Base-by-base conservation (phyloP, 2,113 vertebrate genomes). In the Strigops habroptila region DNA sequence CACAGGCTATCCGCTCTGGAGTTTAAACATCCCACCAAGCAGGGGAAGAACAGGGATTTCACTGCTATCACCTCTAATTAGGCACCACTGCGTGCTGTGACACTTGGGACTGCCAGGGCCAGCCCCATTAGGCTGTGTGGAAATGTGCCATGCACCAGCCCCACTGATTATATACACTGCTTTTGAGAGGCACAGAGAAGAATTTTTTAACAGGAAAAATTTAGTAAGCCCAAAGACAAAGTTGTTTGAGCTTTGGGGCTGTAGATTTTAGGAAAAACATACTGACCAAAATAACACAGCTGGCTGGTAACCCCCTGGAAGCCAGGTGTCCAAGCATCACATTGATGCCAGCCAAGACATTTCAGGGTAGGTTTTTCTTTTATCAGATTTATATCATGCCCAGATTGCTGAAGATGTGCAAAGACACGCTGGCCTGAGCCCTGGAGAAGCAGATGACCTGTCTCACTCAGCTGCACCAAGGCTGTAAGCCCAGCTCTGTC, bases 391-490 rank as follows among this genome's bases (percentile, higher is more conserved):
- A 12, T 55, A 44, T 52, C 0, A 0, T 41, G 79, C 43, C 41
- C 49, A 91, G 67, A 60, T 24, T 51, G 76, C 51, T 93, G 46
- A 84, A 73, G 62, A 71, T 68, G 57, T 14, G 13, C 49, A 94
- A 78, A 92, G 80, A 44, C 65, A 78, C 14, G 18, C 12, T 86
- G 69, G 81, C 65, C 51, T 0, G 0, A 64, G 70, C 60, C 69
- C 86, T 62, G 82, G 48, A 82, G 69, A 94, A 69, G 64, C 1
- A 1, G 22, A 71, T 78, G 76, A 84, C 27, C 69, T 4, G 0
- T 73, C 80, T 75, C 0, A 0, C 39, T 41, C 0, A 0, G 43
- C 63, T 81, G 73, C 68, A 49, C 43, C 33, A 48, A 18, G 3
- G 69, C 67, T 53, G 33, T 44, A 74, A 64, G 80, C 35, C 17